Base-by-base conservation (phyloP, 2,797 vertebrate species). In the Tiaroga cobitis region DNA sequence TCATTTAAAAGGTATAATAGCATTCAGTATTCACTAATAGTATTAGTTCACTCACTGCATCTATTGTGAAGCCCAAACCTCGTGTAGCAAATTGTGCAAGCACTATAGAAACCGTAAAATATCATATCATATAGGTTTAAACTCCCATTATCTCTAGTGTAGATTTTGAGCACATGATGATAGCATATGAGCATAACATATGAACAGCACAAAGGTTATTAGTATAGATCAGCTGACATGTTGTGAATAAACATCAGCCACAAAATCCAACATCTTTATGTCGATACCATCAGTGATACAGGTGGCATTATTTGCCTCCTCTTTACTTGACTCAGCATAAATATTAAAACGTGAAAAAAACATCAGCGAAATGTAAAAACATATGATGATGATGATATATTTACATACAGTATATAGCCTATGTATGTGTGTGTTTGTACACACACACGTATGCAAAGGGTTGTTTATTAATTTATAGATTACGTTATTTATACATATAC, bases 181-280 rank as follows among this genome's bases (percentile, higher is more conserved):
- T 37, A 32, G 37, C n/a, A 61, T 32, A 16, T 19, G 6, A 18
- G 13, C 15, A 56, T n/a, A 11, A 56, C 29, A 81, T n/a, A 3
- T 26, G 67, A 56, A 9, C 8, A 83, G 29, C n/a, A 43, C n/a
- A 68, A 69, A 59, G 11, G 19, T 59, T 56, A 56, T 32, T 34
- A 29, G 3, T 39, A 68, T 32, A 19, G 43, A 65, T 83, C 32
- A 54, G 43, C 73, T 76, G 82, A 83, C 46, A 63, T 29, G 13
- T n/a, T 24, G 24, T 34, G 7, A 24, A 13, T 34, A 68, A 69
- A 81, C 46, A 63, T 49, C 2, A 46, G 2, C 13, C 13, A 82
- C 49, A 29, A 59, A 51, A 43, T 59, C 34, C 46, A 29, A 56
- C 68, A 43, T 61, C 34, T 29, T 43, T 21, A 29, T 37, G 61